Base-by-base conservation (phyloP, 1,140 invertebrate species). In the Drosophila teissieri region DNA sequence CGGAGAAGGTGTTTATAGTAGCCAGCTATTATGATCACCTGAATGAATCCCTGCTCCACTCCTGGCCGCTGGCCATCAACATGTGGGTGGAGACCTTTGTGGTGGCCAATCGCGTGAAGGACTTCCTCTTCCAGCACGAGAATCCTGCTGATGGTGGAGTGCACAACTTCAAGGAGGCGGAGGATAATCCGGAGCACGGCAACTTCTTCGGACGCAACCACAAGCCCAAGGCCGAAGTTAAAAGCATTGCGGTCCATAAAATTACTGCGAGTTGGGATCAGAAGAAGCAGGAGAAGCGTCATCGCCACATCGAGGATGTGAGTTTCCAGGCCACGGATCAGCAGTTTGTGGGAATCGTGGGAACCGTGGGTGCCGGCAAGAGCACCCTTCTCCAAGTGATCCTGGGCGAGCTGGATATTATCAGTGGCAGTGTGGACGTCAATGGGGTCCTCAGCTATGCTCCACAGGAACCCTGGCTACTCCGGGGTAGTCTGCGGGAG, bases 281-380 rank as follows among this genome's bases (percentile, higher is more conserved):
- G 14, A 51, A 40, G 12, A 69, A 57, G 1, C 69, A 85, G 17
- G 86, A 90, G 44, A 91, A 90, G 31, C 77, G 73, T 0, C 62
- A 73, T 11, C 57, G 93, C 0, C 92, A 92, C 44, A 93, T 95
- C 24, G 85, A 96, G 2, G 93, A 91, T 31, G 83, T 95, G 2
- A 91, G 84, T 3, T 86, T 90, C 14, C 63, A 77, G 40, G 93
- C 94, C 0, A 91, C 89, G 65, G 91, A 93, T 6, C 94, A 94
- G 8, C 93, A 94, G 69, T 92, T 96, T 3, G 80, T 95, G 4
- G 95, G 95, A 2, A 93, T 97, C 1, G 94, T 97, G 45, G 97
- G 97, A 24, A 94, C 95, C 51, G 95, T 98, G 15, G 97, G 97
- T n/a, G 93, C 95, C 6, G 97, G 97, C 12, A 98, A 98, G 93